Evolutionary conservation across 2,888 invertebrate species (phyloP).

Genomic region (Eilema sororculum): DNA sequence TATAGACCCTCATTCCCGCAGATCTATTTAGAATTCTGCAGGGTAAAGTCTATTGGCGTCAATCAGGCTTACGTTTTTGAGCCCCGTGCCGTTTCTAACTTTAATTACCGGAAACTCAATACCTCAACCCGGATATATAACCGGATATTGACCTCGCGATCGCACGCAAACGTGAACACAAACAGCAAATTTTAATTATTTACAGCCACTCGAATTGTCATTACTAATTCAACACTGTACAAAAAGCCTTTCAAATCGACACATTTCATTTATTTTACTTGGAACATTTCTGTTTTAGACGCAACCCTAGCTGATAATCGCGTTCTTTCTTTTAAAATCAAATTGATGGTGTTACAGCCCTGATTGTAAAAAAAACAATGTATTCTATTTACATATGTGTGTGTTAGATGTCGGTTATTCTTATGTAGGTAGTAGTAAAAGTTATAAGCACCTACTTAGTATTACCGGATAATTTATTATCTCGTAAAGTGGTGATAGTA

Average conservation of each 20-base stretch:
- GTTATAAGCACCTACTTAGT: background rate
- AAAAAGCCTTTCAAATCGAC: background rate
- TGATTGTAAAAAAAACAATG: constrained; percentile 7
- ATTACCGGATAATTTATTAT: too few species aligned
- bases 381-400: background rate
- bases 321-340: background rate
- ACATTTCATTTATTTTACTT: background rate
- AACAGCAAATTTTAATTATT: constrained; percentile 3
- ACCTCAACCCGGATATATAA: background rate
- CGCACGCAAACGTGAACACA: background rate
- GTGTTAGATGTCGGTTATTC: background rate
- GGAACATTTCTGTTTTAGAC: constrained; percentile 7
- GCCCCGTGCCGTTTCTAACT: background rate
- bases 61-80: background rate
- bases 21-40: too few species aligned
- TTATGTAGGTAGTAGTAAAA: background rate
- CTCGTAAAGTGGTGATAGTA: too few species aligned
- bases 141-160: background rate
- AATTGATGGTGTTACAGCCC: constrained; percentile 12
- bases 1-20: background rate
- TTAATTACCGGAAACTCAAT: background rate
- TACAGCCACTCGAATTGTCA: background rate
- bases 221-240: constrained; percentile 10
- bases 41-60: background rate
- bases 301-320: background rate